phyloP scores from a whole-genome alignment of 2,888 invertebrate species.

The Cheilosia variabilis region DNA sequence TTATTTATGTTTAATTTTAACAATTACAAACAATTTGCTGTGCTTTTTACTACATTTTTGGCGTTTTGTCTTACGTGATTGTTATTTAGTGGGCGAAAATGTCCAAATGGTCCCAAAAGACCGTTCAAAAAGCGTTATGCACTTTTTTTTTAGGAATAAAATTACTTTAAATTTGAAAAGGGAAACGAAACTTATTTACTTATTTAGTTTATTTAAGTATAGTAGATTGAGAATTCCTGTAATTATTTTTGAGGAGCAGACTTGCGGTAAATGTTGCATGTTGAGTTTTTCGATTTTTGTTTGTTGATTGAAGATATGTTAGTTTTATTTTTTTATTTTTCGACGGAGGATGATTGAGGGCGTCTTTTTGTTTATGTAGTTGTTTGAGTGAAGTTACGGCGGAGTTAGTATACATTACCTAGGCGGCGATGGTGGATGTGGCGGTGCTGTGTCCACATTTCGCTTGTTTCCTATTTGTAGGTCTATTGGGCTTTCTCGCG shows the following conservation, averaged over 20 bases:
- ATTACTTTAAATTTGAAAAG: slow-evolving; percentile 6
- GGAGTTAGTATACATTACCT: slow-evolving; percentile 64
- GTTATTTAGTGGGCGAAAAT: slow-evolving; percentile 55
- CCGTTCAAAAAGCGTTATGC: slow-evolving; percentile 53
- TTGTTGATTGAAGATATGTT: slow-evolving; percentile 82
- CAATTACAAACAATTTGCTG: background rate
- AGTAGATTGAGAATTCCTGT: slow-evolving; percentile 55
- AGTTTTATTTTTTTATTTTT: slow-evolving; percentile 34
- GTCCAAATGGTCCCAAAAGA: slow-evolving; percentile 70
- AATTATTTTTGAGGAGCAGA: slow-evolving; percentile 13
- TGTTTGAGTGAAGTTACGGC: slow-evolving; percentile 25
- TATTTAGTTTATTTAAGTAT: slow-evolving; percentile 41
- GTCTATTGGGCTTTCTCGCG: slow-evolving; percentile 81
- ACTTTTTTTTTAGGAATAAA: slow-evolving; percentile 38
- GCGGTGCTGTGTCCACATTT: slow-evolving; percentile 80
- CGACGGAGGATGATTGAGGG: slow-evolving; percentile 70
- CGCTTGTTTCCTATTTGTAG: slow-evolving; percentile 82
- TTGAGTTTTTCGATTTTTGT: slow-evolving; percentile 73
- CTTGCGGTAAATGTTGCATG: slow-evolving; percentile 69
- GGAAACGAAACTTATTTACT: slow-evolving; percentile 31
- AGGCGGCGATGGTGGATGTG: slow-evolving; percentile 80
- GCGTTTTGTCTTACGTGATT: slow-evolving; percentile 78
- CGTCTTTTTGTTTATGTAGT: slow-evolving; percentile 72
- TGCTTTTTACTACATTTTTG: slow-evolving; percentile 69
- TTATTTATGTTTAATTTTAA: background rate